These are phyloP conservation scores for Meloidogyne exigua DNA, from an alignment of 1,140 invertebrate genomes.

Conservation along the genomic window DNA sequence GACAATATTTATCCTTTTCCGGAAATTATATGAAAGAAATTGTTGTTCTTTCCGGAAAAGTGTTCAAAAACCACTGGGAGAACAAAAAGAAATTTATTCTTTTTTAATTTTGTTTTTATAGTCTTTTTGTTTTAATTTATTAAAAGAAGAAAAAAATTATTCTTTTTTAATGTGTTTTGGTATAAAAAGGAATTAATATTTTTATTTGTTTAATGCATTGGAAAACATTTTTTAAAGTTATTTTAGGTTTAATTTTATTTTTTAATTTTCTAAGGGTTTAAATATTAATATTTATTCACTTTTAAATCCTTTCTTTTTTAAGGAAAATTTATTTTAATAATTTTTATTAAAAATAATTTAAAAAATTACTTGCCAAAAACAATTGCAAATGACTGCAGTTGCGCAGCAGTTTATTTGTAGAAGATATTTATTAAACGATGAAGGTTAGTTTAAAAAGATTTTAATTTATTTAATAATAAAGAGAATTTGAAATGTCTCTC, in stretches of 20 bases:
- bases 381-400: background rate
- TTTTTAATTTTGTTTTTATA: background rate
- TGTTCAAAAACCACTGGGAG: background rate
- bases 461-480: no score
- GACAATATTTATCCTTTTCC: background rate
- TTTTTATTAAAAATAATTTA: background rate
- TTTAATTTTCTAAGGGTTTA: background rate
- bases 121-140: background rate
- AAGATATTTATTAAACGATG: conserved; percentile 39
- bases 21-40: background rate
- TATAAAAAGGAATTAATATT: background rate
- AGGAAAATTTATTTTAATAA: background rate
- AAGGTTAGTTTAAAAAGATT: conserved; percentile 29
- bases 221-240: background rate
- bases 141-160: background rate
- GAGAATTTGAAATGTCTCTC: no score
- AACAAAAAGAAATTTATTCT: background rate
- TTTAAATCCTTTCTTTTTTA: no score
- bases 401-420: conserved; percentile 36
- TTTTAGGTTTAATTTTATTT: no score
- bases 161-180: background rate
- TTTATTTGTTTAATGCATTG: background rate
- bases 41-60: background rate
- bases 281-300: background rate
- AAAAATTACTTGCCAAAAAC: background rate